Conservation (phyloP, 2,888 invertebrate genomes). For the Sesamia inferens region DNA sequence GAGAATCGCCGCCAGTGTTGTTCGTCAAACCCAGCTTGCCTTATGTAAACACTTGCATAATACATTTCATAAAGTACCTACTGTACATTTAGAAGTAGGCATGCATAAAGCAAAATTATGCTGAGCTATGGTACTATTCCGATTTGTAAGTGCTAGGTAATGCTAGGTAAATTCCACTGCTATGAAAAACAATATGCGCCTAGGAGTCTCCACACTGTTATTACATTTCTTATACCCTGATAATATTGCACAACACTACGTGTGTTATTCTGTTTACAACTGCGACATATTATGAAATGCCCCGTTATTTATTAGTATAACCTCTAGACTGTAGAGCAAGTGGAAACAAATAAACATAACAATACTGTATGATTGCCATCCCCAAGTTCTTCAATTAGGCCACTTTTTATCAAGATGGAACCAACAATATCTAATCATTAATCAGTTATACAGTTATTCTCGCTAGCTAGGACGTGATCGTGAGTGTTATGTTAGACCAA, state of each 20-base stretch:
- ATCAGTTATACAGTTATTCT: conserved; percentile 53
- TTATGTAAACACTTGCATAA: conserved; percentile 50
- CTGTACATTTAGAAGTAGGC: background rate
- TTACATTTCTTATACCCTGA: conserved; percentile 5
- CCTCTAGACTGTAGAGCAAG: conserved; percentile 4
- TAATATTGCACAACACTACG: conserved; percentile 22
- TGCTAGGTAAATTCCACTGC: background rate
- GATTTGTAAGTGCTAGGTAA: background rate
- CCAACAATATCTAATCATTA: conserved; percentile 59
- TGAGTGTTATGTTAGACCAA: conserved; percentile 26
- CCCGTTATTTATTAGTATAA: conserved; percentile 4
- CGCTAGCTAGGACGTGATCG: conserved; percentile 21
- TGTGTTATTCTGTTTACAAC: conserved; percentile 33
- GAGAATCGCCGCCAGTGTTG: no score
- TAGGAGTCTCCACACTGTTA: background rate
- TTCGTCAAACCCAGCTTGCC: no score
- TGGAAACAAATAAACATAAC: background rate
- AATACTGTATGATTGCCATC: conserved; percentile 14
- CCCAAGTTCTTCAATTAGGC: conserved; percentile 23
- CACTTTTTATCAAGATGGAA: conserved; percentile 51
- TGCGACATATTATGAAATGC: conserved; percentile 19
- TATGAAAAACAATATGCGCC: background rate
- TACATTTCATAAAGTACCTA: conserved; percentile 15
- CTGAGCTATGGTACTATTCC: background rate
- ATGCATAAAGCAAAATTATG: background rate